Evolutionary conservation across 2,888 invertebrate genomes (phyloP).

Genomic region (Tipula helvola): DNA sequence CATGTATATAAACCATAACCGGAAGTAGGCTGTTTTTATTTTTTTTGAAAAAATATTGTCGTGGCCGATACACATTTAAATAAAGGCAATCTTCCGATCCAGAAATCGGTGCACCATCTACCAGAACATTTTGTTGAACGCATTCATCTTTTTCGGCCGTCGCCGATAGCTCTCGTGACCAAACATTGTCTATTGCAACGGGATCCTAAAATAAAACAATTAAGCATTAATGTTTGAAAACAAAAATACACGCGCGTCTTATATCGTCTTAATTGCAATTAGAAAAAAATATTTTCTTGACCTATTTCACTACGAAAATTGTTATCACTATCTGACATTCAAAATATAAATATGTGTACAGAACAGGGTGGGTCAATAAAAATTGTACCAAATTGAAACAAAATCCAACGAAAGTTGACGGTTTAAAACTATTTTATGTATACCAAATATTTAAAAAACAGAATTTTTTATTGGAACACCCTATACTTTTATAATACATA

Average conservation of each 20-base stretch:
- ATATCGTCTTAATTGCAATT: background rate
- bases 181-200: slow-evolving; percentile 18
- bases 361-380: too few species aligned
- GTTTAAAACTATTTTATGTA: too few species aligned
- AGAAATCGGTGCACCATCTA: slow-evolving; percentile 20
- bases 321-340: background rate
- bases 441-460: too few species aligned
- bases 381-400: too few species aligned
- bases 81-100: slow-evolving; percentile 41
- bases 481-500: too few species aligned
- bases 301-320: background rate
- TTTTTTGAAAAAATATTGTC: background rate
- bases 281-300: background rate
- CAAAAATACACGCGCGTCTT: background rate
- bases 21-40: slow-evolving; percentile 22
- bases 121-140: slow-evolving; percentile 36
- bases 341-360: background rate
- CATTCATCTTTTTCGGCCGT: slow-evolving; percentile 30
- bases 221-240: background rate
- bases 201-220: slow-evolving; percentile 26
- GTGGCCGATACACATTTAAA: slow-evolving; percentile 37
- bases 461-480: too few species aligned
- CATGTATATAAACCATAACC: slow-evolving; percentile 42
- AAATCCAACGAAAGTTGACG: too few species aligned
- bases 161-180: slow-evolving; percentile 23